Evolutionary conservation across 1,140 invertebrate species (phyloP).

Genomic region (Plectus sambesii): DNA sequence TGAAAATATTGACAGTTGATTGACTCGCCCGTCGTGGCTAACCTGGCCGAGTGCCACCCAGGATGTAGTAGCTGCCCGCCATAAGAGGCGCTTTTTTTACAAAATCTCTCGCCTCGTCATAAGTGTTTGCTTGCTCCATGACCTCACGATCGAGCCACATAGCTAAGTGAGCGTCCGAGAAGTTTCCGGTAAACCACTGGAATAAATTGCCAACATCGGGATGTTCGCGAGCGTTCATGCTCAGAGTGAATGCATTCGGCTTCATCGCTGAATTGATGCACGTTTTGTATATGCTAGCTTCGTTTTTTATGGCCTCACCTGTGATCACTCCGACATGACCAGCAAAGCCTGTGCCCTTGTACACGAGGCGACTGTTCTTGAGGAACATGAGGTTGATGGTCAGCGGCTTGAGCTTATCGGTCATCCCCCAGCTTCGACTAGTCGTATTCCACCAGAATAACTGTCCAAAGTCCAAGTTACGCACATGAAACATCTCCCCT

Average conservation of each 20-base stretch:
- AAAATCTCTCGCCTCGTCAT: no score
- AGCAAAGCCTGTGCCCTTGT: slow-evolving; percentile 51
- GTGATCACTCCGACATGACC: slow-evolving; percentile 54
- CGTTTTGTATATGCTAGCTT: no score
- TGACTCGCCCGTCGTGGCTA: background rate
- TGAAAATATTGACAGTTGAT: background rate
- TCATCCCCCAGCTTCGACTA: slow-evolving; percentile 50
- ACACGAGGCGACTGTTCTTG: slow-evolving; percentile 48
- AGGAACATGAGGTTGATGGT: slow-evolving; percentile 51
- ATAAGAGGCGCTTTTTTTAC: slow-evolving; percentile 9
- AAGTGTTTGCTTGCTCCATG: no score
- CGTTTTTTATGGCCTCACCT: slow-evolving; percentile 49
- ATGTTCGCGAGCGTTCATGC: slow-evolving; percentile 18
- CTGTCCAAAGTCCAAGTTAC: slow-evolving; percentile 55
- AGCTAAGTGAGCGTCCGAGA: slow-evolving; percentile 15
- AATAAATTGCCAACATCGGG: slow-evolving; percentile 14
- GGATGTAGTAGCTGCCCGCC: slow-evolving; percentile 19
- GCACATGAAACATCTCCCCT: slow-evolving; percentile 49
- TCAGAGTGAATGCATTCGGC: slow-evolving; percentile 15
- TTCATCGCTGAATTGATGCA: slow-evolving; percentile 17
- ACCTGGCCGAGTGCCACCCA: slow-evolving; percentile 15
- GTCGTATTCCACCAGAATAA: slow-evolving; percentile 49
- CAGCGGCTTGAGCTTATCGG: slow-evolving; percentile 50
- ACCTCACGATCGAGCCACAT: slow-evolving; percentile 20
- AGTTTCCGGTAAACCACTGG: slow-evolving; percentile 16